These are phyloP conservation scores for Xiphorhynchus elegans DNA, from an alignment of 2,113 vertebrate genomes.

Conservation along the genomic window DNA sequence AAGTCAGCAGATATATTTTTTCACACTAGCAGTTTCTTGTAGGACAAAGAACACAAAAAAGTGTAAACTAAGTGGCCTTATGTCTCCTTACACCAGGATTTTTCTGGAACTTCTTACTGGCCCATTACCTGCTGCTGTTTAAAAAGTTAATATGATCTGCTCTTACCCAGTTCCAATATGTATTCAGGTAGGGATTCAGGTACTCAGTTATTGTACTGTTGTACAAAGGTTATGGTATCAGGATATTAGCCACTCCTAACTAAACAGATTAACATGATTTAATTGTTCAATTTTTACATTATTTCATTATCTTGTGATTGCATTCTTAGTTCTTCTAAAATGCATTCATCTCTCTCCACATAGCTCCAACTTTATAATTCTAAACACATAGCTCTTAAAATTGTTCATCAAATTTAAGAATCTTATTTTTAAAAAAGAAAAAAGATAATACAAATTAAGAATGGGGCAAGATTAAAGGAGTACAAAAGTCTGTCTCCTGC, in stretches of 20 bases:
- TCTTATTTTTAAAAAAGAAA: not conserved
- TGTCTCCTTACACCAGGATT: not conserved
- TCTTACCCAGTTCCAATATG: not conserved
- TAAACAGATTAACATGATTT: not conserved
- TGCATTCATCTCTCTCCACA: not conserved
- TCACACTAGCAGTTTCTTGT: not conserved
- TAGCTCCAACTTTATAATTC: not conserved
- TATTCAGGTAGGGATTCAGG: not conserved
- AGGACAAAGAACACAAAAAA: not conserved
- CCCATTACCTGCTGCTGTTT: not conserved
- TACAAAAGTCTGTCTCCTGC: not conserved
- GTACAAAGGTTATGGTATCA: not conserved
- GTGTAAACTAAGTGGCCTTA: not conserved
- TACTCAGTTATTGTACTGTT: not conserved
- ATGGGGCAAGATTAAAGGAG: not conserved
- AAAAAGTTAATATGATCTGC: not conserved
- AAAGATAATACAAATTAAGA: not conserved
- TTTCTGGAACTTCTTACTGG: not conserved
- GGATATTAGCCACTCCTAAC: not conserved
- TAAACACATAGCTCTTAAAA: not conserved
- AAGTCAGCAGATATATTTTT: not conserved
- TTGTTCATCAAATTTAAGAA: not conserved
- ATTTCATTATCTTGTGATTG: not conserved
- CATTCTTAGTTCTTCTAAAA: not conserved
- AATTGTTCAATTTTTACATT: not conserved